Percentiles rank a stretch among this genome's conserved stretches.
Evolutionary conservation across 2,888 invertebrate genomes (phyloP).

Genomic region (Rhagium mordax): DNA sequence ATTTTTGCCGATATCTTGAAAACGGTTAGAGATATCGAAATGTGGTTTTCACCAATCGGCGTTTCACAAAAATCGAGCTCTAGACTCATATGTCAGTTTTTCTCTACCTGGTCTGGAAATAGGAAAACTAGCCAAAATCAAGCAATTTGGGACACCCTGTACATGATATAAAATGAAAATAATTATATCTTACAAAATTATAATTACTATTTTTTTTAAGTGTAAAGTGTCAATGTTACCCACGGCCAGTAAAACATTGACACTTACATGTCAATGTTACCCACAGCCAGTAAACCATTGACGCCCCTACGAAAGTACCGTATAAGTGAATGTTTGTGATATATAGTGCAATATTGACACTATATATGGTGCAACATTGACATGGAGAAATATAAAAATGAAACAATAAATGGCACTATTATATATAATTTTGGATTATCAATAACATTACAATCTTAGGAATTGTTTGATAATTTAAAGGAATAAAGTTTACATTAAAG

Average conservation of each 20-base stretch:
- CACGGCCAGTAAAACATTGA: background rate
- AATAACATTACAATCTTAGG: background rate
- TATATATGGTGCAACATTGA: background rate
- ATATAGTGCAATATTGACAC: background rate
- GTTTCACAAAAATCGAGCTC: no score
- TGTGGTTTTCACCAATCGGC: no score
- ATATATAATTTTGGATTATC: background rate
- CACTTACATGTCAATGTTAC: conserved; percentile 1
- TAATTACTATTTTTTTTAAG: background rate
- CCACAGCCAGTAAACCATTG: background rate
- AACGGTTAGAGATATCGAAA: no score
- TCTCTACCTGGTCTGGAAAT: no score
- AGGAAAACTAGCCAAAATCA: no score
- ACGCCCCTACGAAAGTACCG: background rate
- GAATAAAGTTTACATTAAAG: background rate
- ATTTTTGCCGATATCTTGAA: no score
- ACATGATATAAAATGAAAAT: background rate
- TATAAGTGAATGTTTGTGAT: background rate
- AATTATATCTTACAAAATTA: background rate
- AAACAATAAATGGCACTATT: background rate
- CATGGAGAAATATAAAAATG: background rate
- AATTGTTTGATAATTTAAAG: background rate
- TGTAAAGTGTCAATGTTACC: background rate
- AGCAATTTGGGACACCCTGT: no score
- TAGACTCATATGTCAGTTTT: no score